Percentiles rank a stretch among this genome's conserved stretches.
phyloP scores from a whole-genome alignment of 1,140 invertebrate genomes.

The Lepidurus couesii region DNA sequence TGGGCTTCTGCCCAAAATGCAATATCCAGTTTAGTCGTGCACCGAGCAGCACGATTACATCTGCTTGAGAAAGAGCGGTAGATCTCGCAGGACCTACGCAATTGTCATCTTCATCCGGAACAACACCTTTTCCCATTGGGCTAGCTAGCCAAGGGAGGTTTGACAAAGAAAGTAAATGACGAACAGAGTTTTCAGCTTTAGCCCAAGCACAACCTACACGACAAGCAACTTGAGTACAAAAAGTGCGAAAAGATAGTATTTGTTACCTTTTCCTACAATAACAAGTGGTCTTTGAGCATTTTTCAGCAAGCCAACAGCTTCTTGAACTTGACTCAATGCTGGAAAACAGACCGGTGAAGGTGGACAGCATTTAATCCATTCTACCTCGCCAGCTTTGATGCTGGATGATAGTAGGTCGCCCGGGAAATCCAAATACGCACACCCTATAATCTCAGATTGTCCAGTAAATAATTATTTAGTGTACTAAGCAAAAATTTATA shows the following conservation, averaged over 20 bases:
- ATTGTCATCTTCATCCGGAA: conserved; percentile 68
- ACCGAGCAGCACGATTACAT: conserved; percentile 81
- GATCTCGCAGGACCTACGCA: conserved; percentile 83
- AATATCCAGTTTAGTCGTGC: conserved; percentile 95
- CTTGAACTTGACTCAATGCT: conserved; percentile 55
- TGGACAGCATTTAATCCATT: conserved; percentile 47
- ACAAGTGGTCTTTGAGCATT: conserved; percentile 73
- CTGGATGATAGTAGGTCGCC: conserved; percentile 65
- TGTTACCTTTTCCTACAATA: conserved; percentile 81
- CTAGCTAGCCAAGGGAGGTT: conserved; percentile 79
- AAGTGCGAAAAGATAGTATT: conserved; percentile 18
- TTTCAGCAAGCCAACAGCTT: conserved; percentile 62
- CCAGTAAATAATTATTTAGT: not conserved
- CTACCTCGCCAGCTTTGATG: conserved; percentile 46
- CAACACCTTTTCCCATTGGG: conserved; percentile 94
- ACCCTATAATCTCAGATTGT: conserved; percentile 49
- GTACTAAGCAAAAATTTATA: not conserved
- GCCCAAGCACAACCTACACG: conserved; percentile 68
- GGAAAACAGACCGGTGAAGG: conserved; percentile 63
- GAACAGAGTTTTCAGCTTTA: conserved; percentile 63
- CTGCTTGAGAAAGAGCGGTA: conserved; percentile 73
- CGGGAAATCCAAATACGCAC: conserved; percentile 81
- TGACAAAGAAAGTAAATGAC: conserved; percentile 61
- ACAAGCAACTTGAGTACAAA: conserved; percentile 24
- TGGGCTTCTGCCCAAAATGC: conserved; percentile 86